Conservation (phyloP, 2,797 vertebrate species). For the Squalus acanthias region DNA sequence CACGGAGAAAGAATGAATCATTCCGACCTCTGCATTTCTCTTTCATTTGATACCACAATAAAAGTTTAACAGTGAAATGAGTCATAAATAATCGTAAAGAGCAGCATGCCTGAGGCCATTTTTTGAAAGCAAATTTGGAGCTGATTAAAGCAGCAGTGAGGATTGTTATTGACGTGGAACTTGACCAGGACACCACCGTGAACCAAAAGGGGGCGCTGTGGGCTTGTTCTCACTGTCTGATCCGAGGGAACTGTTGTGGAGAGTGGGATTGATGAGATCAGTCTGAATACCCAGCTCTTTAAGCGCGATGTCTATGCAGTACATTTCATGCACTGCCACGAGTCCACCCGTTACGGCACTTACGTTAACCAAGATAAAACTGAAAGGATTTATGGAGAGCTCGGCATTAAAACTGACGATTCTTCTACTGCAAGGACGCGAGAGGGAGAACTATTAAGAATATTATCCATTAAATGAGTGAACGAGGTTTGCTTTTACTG, state of each 20-base stretch:
- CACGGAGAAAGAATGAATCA: background rate
- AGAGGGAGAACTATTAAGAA: background rate
- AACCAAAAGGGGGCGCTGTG: slow-evolving; percentile 17
- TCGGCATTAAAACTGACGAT: background rate
- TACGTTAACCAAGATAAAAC: background rate
- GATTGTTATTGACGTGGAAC: background rate
- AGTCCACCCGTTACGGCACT: background rate
- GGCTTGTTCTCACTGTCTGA: background rate
- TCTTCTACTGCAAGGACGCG: background rate
- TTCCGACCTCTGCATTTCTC: background rate
- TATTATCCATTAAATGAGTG: background rate
- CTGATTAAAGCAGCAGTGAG: background rate
- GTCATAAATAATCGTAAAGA: background rate
- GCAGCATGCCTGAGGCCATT: background rate
- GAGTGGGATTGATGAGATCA: background rate
- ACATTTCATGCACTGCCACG: background rate
- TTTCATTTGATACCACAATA: background rate
- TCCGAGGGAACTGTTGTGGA: background rate
- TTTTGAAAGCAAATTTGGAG: background rate
- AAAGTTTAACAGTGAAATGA: background rate
- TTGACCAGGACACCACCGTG: background rate
- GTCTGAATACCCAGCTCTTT: background rate
- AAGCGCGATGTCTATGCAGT: no score
- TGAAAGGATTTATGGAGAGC: background rate
- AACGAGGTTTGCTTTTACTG: background rate